These are phyloP conservation scores for Meloidogyne chitwoodi DNA, from an alignment of 1,140 invertebrate species.

Conservation along the genomic window DNA sequence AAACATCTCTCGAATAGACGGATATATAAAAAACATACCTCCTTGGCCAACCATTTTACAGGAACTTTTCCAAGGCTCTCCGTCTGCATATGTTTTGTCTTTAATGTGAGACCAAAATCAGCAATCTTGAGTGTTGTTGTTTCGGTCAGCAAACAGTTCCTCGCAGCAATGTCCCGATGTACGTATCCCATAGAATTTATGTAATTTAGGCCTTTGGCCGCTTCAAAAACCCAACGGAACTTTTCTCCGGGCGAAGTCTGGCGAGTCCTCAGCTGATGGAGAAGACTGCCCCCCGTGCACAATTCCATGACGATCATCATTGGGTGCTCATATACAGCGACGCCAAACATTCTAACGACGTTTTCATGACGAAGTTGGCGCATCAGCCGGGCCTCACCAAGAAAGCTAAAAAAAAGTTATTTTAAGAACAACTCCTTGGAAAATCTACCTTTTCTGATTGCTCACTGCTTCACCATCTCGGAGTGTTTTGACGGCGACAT, in stretches of 20 bases:
- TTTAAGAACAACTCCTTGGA: neutral
- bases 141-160: conserved; percentile 25
- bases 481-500: neutral
- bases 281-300: conserved; percentile 12
- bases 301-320: conserved; percentile 40
- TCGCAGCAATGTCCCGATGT: conserved; percentile 28
- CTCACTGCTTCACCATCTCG: neutral
- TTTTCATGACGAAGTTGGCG: conserved; percentile 32
- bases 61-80: conserved; percentile 11
- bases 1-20: too few species aligned
- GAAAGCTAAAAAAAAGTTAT: conserved; percentile 37
- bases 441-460: neutral
- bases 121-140: conserved; percentile 24
- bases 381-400: conserved; percentile 38
- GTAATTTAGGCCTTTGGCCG: conserved; percentile 33
- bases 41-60: conserved; percentile 35
- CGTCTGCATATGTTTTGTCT: conserved; percentile 22
- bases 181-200: conserved; percentile 17
- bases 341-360: conserved; percentile 39
- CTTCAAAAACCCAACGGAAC: conserved; percentile 24
- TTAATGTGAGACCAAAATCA: conserved; percentile 29
- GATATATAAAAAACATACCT: conserved; percentile 5
- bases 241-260: neutral
- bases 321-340: conserved; percentile 34
- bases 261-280: conserved; percentile 5